Conservation (phyloP, 2,888 invertebrate species). For the Geophilus truncorum region DNA sequence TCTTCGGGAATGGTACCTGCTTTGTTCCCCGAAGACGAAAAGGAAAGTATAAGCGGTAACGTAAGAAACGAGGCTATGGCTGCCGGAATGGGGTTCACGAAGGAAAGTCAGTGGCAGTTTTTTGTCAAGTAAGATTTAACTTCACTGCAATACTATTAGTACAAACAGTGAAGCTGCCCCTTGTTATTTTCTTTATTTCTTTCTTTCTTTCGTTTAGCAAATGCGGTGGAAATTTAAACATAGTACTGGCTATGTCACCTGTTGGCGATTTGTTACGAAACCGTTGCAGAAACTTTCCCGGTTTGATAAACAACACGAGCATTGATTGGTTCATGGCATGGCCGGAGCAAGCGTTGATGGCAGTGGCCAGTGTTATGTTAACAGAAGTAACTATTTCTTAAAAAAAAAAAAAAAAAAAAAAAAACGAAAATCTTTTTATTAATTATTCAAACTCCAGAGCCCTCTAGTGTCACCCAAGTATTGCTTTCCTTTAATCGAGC, state of each 20-base stretch:
- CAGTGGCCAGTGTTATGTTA: constrained; percentile 79
- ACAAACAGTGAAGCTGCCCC: background rate
- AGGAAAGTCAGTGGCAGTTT: constrained; percentile 79
- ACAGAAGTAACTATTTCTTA: constrained; percentile 59
- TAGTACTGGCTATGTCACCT: constrained; percentile 87
- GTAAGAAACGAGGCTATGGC: constrained; percentile 64
- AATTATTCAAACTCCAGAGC: constrained; percentile 52
- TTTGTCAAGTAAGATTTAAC: constrained; percentile 55
- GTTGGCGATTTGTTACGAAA: constrained; percentile 74
- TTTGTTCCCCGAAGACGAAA: constrained; percentile 81
- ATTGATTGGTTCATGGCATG: constrained; percentile 94
- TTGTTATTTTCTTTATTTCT: background rate
- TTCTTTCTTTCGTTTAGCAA: constrained; percentile 44
- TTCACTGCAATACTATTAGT: too few relatives aligned
- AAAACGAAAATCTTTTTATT: background rate
- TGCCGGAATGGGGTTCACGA: constrained; percentile 67
- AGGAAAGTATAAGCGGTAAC: constrained; percentile 67
- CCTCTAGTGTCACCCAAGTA: constrained; percentile 62
- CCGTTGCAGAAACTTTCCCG: constrained; percentile 84
- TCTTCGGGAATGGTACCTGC: constrained; percentile 84
- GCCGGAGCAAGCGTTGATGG: constrained; percentile 81
- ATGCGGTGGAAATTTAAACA: constrained; percentile 76
- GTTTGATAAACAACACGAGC: constrained; percentile 82
- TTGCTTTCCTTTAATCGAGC: constrained; percentile 67
- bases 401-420: too few relatives aligned